Evolutionary conservation across 2,888 invertebrate species (phyloP).

Genomic region (Marasmarcha lunaedactyla): DNA sequence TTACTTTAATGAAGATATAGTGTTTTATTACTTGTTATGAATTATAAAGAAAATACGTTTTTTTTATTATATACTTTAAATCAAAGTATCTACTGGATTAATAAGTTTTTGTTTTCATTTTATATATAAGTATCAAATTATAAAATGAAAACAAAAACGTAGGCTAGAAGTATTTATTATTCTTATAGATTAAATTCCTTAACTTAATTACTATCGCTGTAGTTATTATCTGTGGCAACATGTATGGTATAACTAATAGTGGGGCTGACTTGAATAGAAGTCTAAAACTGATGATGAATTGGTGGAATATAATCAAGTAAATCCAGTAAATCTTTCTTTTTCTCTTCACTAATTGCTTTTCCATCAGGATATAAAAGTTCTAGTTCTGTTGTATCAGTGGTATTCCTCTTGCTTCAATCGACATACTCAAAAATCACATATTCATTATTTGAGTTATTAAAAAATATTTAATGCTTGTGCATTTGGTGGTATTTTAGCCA

Average conservation of each 20-base stretch:
- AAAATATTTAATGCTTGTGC: constrained; percentile 6
- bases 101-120: not conserved
- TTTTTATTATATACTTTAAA: not conserved
- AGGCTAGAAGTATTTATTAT: constrained; percentile 5
- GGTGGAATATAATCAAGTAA: constrained; percentile 9
- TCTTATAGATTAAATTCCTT: constrained; percentile 3
- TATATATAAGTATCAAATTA: constrained; percentile 4
- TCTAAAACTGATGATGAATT: constrained; percentile 10
- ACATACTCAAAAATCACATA: constrained; percentile 5
- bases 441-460: constrained; percentile 6
- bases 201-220: constrained; percentile 4
- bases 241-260: constrained; percentile 1
- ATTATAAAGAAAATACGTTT: not conserved
- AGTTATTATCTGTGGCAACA: constrained; percentile 1
- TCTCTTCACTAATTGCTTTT: constrained; percentile 8
- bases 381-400: constrained; percentile 5
- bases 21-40: not conserved
- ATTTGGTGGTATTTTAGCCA: constrained; percentile 8
- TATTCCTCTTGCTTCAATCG: constrained; percentile 6
- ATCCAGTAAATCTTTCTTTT: constrained; percentile 6
- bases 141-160: constrained; percentile 4
- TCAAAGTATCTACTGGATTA: not conserved
- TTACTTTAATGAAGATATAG: not conserved
- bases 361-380: constrained; percentile 12
- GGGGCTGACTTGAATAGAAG: constrained; percentile 5